Evolutionary conservation across 2,888 invertebrate species (phyloP).

Genomic region (Hypercompe scribonia): DNA sequence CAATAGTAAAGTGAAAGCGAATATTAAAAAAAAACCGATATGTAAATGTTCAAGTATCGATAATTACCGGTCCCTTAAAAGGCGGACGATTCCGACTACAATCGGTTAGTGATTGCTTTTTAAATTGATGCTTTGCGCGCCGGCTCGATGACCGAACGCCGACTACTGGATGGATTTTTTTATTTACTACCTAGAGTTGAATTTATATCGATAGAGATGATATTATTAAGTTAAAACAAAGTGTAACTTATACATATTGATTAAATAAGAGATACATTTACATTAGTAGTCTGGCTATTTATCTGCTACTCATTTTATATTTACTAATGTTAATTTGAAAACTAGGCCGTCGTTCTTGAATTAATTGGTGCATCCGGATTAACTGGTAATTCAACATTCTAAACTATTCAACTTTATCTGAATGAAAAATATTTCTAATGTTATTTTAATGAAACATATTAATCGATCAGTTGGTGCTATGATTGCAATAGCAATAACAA

Average conservation of each 20-base stretch:
- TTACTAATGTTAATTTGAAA: background rate
- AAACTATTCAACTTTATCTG: conserved; percentile 39
- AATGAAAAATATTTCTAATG: conserved; percentile 48
- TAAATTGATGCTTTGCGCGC: conserved; percentile 72
- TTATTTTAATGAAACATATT: conserved; percentile 53
- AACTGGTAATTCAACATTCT: conserved; percentile 27
- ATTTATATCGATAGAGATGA: conserved; percentile 52
- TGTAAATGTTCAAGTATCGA: conserved; percentile 75
- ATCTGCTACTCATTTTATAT: background rate
- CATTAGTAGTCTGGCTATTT: background rate
- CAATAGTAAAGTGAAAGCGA: conserved; percentile 72
- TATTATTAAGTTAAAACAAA: conserved; percentile 37
- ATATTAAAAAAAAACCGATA: conserved; percentile 66
- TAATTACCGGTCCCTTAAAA: conserved; percentile 80
- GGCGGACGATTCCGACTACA: conserved; percentile 73
- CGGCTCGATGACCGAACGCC: conserved; percentile 57
- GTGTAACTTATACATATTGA: background rate
- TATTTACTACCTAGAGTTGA: conserved; percentile 62
- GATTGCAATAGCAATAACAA: conserved; percentile 42
- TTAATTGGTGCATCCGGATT: conserved; percentile 42
- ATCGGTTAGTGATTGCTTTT: conserved; percentile 79
- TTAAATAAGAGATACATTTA: background rate
- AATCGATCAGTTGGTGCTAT: conserved; percentile 40
- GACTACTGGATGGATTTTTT: conserved; percentile 68
- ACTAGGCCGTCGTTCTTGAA: conserved; percentile 1